Conservation (phyloP, 2,113 vertebrate species). For the Cromileptes altivelis region DNA sequence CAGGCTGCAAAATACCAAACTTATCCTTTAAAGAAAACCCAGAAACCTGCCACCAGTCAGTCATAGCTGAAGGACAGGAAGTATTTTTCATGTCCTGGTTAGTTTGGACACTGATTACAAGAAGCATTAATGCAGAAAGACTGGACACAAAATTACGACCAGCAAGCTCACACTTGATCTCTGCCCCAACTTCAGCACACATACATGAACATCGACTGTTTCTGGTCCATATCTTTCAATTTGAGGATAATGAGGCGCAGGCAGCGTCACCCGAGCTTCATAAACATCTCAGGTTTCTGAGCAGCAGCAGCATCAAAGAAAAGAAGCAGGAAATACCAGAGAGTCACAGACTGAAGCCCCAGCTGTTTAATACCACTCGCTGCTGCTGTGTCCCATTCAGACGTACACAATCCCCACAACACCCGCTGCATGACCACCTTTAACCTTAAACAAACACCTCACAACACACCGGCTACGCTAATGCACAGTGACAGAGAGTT, state of each 20-base stretch:
- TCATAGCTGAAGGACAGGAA: constrained; percentile 2
- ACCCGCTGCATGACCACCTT: constrained; percentile 20
- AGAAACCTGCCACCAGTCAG: background rate
- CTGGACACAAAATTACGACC: background rate
- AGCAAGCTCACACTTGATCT: background rate
- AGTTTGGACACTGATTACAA: constrained; percentile 15
- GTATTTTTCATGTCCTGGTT: constrained; percentile 1
- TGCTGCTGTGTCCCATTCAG: constrained; percentile 27
- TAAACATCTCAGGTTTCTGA: constrained; percentile 67
- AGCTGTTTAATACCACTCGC: constrained; percentile 46
- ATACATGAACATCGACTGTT: background rate
- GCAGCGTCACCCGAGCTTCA: constrained; percentile 19
- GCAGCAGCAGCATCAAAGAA: constrained; percentile 57
- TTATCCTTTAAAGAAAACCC: background rate
- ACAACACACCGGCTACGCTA: constrained; percentile 27
- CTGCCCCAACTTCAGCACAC: background rate
- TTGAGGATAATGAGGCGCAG: constrained; percentile 18
- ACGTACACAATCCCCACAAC: constrained; percentile 13
- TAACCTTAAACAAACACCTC: constrained; percentile 16
- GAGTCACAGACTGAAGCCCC: constrained; percentile 49
- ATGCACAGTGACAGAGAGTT: constrained; percentile 34
- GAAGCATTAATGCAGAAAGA: constrained; percentile 8
- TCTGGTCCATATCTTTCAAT: constrained; percentile 22
- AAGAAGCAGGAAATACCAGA: constrained; percentile 63
- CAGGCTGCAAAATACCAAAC: too few relatives aligned